Base-by-base conservation (phyloP, 2,113 vertebrate species). In the Cariama cristata region DNA sequence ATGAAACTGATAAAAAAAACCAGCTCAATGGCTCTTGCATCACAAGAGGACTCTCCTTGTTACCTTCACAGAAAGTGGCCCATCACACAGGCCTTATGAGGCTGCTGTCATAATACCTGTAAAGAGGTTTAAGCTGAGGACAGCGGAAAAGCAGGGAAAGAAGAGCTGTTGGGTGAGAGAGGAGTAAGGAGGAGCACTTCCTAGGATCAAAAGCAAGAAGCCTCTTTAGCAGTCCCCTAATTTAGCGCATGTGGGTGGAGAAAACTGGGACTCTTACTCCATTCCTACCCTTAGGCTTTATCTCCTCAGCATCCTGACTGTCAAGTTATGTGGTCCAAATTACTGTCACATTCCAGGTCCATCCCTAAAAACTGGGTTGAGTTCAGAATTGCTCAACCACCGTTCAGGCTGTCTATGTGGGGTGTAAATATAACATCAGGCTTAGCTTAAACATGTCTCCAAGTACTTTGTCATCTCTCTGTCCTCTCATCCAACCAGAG, bases 1-100 rank as follows among this genome's bases (percentile, higher is more conserved):
- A 77, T 84, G 50, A 86, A 93, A 86, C 58, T 63, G 93, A 92
- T 92, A 92, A 90, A 86, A 6, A 6, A n/a, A 86, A 89, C 56
- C 56, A 89, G 47, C 38, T 80, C 66, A 88, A 76, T 91, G 84
- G 81, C 53, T 94, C 56, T 50, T 67, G 69, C 3, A 2, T 91
- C 71, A 88, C 55, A 44, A 45, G 63, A 86, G 56, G 86, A 94
- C 60, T 28, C 64, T 93, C 76, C n/a, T 60, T 16, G 40, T 12
- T 17, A 40, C 69, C 64, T 82, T 63, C 77, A 44, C 44, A 59
- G 53, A 63, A 82, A 35, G 44, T 52, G 56, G 12, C 38, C 55
- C 50, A 59, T 59, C 26, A 22, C 58, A 62, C 28, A 67, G 44
- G 33, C 40, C 19, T 2, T 50, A 8, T 0, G 0, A 72, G 47